phyloP scores from a whole-genome alignment of 2,888 invertebrate genomes.

The Darwinula stevensoni region DNA sequence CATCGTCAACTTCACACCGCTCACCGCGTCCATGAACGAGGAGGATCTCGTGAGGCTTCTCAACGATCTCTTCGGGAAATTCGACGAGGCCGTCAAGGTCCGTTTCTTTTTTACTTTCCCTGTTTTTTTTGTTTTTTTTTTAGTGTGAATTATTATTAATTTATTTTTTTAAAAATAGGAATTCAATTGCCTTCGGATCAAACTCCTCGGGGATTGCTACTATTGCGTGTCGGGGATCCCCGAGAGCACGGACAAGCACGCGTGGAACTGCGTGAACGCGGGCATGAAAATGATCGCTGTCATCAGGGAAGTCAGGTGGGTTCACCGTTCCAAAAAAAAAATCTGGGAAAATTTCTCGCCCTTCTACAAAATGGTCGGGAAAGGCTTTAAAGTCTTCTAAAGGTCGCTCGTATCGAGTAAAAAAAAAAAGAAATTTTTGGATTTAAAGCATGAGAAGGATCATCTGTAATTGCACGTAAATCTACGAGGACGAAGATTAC shows the following conservation, averaged over 20 bases:
- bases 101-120: conserved; percentile 6
- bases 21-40: conserved; percentile 51
- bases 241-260: conserved; percentile 41
- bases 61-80: conserved; percentile 66
- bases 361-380: no score
- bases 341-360: no score
- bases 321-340: no score
- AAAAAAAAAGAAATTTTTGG: no score
- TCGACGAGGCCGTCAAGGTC: conserved; percentile 68
- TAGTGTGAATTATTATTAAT: neutral
- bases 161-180: conserved; percentile 12
- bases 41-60: conserved; percentile 53
- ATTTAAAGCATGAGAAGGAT: no score
- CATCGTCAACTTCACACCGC: conserved; percentile 67
- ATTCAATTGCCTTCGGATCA: conserved; percentile 34
- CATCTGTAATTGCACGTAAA: no score
- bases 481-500: no score
- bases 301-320: conserved; percentile 43
- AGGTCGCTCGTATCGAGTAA: no score
- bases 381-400: no score
- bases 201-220: conserved; percentile 78
- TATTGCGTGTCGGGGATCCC: conserved; percentile 73
- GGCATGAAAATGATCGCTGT: conserved; percentile 78
- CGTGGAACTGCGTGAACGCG: conserved; percentile 61
- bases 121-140: neutral